These are phyloP conservation scores for Cirrhinus molitorella DNA, from an alignment of 2,797 vertebrate genomes.

Conservation along the genomic window DNA sequence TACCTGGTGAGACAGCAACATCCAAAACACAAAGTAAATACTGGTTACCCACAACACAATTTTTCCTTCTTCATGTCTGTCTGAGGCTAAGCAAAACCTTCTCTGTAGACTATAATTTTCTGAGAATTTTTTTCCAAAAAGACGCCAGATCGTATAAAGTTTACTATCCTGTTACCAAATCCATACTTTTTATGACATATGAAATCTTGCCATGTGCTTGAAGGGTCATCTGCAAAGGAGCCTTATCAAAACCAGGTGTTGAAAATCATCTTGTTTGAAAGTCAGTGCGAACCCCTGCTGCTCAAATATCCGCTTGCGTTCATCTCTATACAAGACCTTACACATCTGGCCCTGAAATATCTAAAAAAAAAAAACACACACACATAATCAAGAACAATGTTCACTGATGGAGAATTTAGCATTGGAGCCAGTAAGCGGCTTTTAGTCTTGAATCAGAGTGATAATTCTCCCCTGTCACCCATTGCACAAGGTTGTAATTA, in stretches of 20 bases:
- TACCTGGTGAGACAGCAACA: not conserved
- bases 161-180: constrained; percentile 63
- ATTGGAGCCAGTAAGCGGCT: constrained; percentile 44
- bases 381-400: constrained; percentile 26
- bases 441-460: constrained; percentile 56
- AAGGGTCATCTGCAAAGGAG: constrained; percentile 60
- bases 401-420: constrained; percentile 55
- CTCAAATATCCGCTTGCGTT: constrained; percentile 47
- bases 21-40: constrained; percentile 6
- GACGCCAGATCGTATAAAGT: constrained; percentile 57
- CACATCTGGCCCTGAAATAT: constrained; percentile 57
- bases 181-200: constrained; percentile 60
- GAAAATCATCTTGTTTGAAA: constrained; percentile 42
- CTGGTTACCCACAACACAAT: not conserved
- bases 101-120: not conserved
- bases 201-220: constrained; percentile 61
- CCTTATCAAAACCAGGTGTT: constrained; percentile 62
- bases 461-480: constrained; percentile 54
- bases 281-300: constrained; percentile 46
- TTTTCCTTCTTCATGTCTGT: constrained; percentile 1
- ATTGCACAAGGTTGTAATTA: constrained; percentile 53
- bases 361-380: constrained; percentile 23
- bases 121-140: not conserved
- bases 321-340: constrained; percentile 51
- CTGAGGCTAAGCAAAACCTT: not conserved